These are phyloP conservation scores for Gambusia affinis DNA, from an alignment of 2,113 vertebrate species.

Conservation along the genomic window DNA sequence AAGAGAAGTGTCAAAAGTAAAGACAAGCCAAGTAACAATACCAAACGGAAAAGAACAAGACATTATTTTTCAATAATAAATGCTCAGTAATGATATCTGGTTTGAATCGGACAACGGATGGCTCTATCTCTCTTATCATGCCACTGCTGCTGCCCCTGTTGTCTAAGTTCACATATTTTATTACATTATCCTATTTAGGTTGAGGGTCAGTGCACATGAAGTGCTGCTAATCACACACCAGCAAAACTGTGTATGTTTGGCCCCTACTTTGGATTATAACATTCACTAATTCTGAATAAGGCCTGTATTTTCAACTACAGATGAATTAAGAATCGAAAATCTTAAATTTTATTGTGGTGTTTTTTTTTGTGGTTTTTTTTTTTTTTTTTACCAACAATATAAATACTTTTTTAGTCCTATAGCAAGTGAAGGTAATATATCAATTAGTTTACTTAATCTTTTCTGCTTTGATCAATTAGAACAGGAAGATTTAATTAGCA, in stretches of 20 bases:
- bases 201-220: constrained; percentile 6
- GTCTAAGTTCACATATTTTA: constrained; percentile 20
- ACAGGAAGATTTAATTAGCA: too few relatives aligned
- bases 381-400: background rate
- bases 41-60: background rate
- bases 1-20: background rate
- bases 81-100: constrained; percentile 13
- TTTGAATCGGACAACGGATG: constrained; percentile 24
- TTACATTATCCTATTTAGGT: constrained; percentile 31
- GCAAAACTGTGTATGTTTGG: background rate
- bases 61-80: constrained; percentile 8
- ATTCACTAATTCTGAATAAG: background rate
- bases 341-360: background rate
- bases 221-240: background rate
- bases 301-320: background rate
- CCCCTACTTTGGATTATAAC: background rate
- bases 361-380: background rate
- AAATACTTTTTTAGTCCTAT: background rate
- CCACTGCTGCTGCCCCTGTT: constrained; percentile 27
- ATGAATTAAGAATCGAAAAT: background rate
- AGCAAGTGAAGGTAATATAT: too few relatives aligned
- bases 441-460: too few relatives aligned
- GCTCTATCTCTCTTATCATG: background rate
- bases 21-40: too few relatives aligned
- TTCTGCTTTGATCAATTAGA: too few relatives aligned